A percentile compares a stretch with the other conserved stretches of the same genome.
Evolutionary conservation across 1,140 invertebrate species (phyloP).

Genomic region (Planococcus citri): DNA sequence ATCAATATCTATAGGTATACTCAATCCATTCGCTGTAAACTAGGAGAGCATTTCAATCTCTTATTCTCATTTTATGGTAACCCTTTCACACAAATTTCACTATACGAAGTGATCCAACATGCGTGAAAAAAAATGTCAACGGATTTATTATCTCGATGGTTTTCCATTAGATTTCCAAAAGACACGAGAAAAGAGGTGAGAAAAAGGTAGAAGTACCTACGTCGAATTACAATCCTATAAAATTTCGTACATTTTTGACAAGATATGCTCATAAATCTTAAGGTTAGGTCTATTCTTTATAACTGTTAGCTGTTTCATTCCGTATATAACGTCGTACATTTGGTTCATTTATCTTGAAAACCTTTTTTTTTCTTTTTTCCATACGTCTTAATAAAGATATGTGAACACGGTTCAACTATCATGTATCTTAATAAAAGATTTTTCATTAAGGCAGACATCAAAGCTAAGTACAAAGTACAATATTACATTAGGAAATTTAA

Average conservation of each 20-base stretch:
- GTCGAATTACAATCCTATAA: conserved; percentile 1
- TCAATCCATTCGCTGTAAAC: too few relatives aligned
- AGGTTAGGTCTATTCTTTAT: not conserved
- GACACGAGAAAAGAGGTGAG: not conserved
- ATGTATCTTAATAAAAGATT: conserved; percentile 4
- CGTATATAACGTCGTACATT: too few relatives aligned
- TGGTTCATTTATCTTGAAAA: not conserved
- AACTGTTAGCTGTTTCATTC: not conserved
- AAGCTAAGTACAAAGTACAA: too few relatives aligned
- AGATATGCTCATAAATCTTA: not conserved
- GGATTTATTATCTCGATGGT: too few relatives aligned
- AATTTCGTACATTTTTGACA: not conserved
- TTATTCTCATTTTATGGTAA: too few relatives aligned
- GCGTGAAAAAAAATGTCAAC: too few relatives aligned
- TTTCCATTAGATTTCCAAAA: too few relatives aligned
- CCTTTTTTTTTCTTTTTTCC: not conserved
- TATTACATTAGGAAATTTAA: not conserved
- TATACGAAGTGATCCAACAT: too few relatives aligned
- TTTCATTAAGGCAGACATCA: not conserved
- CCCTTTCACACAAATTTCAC: too few relatives aligned
- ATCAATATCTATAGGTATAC: too few relatives aligned
- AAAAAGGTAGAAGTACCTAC: not conserved
- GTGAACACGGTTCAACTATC: not conserved
- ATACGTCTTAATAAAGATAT: conserved; percentile 4
- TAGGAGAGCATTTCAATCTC: too few relatives aligned